Conservation (phyloP, 2,113 vertebrate genomes). For the Calonectris borealis region DNA sequence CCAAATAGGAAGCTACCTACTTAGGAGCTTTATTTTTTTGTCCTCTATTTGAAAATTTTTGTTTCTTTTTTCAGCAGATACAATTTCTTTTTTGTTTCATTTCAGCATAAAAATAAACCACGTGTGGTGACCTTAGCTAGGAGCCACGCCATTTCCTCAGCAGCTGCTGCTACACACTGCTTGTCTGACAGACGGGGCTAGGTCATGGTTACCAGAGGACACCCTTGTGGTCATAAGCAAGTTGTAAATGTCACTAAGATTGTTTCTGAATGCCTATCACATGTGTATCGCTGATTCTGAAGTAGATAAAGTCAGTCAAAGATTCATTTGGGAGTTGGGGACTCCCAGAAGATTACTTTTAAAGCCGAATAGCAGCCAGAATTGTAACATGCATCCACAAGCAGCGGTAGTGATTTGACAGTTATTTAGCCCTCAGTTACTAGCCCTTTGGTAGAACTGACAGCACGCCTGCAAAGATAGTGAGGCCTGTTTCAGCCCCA, state of each 20-base stretch:
- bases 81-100: slow-evolving; percentile 46
- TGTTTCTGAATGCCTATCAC: slow-evolving; percentile 64
- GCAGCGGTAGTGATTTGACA: slow-evolving; percentile 66
- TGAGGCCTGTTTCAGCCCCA: slow-evolving; percentile 65
- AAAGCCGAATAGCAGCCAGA: slow-evolving; percentile 62
- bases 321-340: slow-evolving; percentile 72
- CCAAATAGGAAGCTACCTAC: neutral
- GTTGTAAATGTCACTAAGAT: slow-evolving; percentile 71
- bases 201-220: slow-evolving; percentile 73
- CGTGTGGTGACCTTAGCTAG: slow-evolving; percentile 79
- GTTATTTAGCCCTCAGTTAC: slow-evolving; percentile 73
- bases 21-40: neutral
- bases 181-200: slow-evolving; percentile 71
- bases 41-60: neutral
- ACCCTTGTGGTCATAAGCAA: slow-evolving; percentile 69
- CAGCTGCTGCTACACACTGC: slow-evolving; percentile 75
- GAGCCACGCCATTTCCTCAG: slow-evolving; percentile 74
- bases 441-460: slow-evolving; percentile 73
- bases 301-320: slow-evolving; percentile 72
- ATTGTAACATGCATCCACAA: slow-evolving; percentile 68
- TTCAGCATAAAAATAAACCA: slow-evolving; percentile 57
- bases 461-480: slow-evolving; percentile 60
- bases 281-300: slow-evolving; percentile 71
- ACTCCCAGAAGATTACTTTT: slow-evolving; percentile 57
- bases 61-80: slow-evolving; percentile 24